These are phyloP conservation scores for Geopemphigus sp. DNA, from an alignment of 1,140 invertebrate genomes.

Conservation along the genomic window DNA sequence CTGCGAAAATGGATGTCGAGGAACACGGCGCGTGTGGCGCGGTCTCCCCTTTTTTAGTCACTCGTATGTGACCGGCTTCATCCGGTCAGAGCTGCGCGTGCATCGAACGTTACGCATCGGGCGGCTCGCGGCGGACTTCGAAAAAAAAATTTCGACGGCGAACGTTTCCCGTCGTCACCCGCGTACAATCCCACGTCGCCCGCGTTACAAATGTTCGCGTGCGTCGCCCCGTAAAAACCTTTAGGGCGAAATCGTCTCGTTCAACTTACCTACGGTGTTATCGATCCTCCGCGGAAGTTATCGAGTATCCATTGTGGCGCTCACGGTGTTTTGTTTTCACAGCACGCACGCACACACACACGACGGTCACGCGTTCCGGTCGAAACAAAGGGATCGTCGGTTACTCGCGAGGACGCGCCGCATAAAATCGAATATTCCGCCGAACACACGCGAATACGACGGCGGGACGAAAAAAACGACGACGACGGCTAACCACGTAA, in stretches of 20 bases:
- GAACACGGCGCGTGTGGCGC: no score
- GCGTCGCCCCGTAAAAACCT: no score
- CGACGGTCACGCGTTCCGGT: neutral
- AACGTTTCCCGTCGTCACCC: no score
- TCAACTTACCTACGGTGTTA: neutral
- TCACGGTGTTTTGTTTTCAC: neutral
- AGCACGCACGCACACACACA: neutral
- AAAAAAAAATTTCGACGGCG: no score
- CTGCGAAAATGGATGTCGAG: neutral
- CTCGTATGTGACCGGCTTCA: slow-evolving; percentile 41
- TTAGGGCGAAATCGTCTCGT: neutral
- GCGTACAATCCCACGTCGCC: no score
- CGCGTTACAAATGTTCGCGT: no score
- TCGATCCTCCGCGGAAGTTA: neutral
- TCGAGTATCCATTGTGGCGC: slow-evolving; percentile 12
- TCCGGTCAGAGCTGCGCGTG: slow-evolving; percentile 16
- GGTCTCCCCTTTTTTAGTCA: slow-evolving; percentile 41
- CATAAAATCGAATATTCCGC: no score
- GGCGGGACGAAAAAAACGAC: neutral
- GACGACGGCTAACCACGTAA: neutral
- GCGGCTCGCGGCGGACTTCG: no score
- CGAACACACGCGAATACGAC: neutral
- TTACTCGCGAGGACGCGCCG: no score
- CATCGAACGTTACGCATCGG: neutral
- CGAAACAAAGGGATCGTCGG: no score